Base-by-base conservation (phyloP, 2,113 vertebrate species). In the Pollimyrus isidori region DNA sequence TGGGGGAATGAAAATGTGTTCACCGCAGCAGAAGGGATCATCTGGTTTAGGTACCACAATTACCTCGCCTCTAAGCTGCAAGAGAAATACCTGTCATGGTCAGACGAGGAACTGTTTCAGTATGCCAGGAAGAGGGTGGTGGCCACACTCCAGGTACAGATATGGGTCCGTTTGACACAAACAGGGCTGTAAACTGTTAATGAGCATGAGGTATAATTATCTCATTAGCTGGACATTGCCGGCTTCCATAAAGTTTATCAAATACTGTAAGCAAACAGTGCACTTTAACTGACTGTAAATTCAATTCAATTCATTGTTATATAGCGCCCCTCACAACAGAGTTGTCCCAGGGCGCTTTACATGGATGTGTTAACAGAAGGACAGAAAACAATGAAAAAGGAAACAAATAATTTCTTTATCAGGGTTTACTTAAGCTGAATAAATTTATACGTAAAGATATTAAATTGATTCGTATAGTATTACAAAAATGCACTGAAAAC, bases 11-110 rank as follows among this genome's bases (percentile, higher is more conserved):
- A 98, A 94, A 98, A 96, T 91, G 92, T 94, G 90, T 99, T 99
- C 94, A 95, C 97, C 7, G 96, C 96, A 94, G 97, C 97, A 4
- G 94, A 96, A 90, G 96, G 95, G 90, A 96, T 99, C 15, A 93
- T 96, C 88, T 99, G 98, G 98, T 99, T 97, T 94, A 97, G 97
- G 87, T 99, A 97, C 95, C 98, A 99, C 95, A 99, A 99, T 94
- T 88, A 96, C 65, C 83, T 96, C 4, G 97, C 98, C 4, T 6
- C 87, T 35, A 65, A 2, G 10, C 91, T 98, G 90, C 93, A 95
- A 3, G 17, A 50, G 88, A 0, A 89, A 26, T 93, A 98, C 86
- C 95, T 96, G 1, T 48, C 11, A 48, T 98, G 97, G 98, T 95
- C 96, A 0, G 98, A 99, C 49, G 97, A 99, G 92, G 95, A 96